Base-by-base conservation (phyloP, 2,888 invertebrate genomes). In the Panopea generosa region DNA sequence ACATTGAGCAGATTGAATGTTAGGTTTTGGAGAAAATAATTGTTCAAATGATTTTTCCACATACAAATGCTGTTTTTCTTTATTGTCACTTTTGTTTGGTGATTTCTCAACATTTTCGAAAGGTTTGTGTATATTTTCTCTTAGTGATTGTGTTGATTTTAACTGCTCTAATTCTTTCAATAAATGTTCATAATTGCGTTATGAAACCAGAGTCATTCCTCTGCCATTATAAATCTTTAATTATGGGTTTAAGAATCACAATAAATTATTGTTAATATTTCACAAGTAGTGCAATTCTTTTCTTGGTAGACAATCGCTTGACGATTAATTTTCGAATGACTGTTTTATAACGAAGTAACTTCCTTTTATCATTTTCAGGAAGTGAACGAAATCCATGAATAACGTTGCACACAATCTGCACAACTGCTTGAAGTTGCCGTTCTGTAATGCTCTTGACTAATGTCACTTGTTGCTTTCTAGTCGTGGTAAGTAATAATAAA, bases 161-260 rank as follows among this genome's bases (percentile, higher is more conserved):
- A 61, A 29, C 27, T 49, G 61, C 29, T 27, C 20, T 20, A 61
- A 47, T 20, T 61, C 61, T 20, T 61, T 14, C 20, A 61, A 26
- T 18, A 49, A 49, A 24, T 61, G 47, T 61, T 61, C 61, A 49
- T 61, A 61, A 18, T 49, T 61, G 3, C 20, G 49, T 49, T 61
- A 49, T 49, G 47, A 49, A 1, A 61, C 61, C 27, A 61, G n/a
- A 16, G 49, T 49, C 49, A 49, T 49, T 49, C 49, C n/a, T 49
- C 49, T 49, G 49, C 49, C 61, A 61, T 61, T 61, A 61, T 61
- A 61, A 61, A 27, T 61, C 61, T n/a, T 61, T 61, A n/a, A n/a
- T n/a, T n/a, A n/a, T n/a, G n/a, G n/a, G n/a, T n/a, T n/a, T n/a
- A n/a, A n/a, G n/a, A n/a, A 29, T 27, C 9, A 61, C 6, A 14